Percentiles rank a stretch among this genome's conserved stretches.
Conservation (phyloP, 1,140 invertebrate species). For the Vollenhovia emeryi region DNA sequence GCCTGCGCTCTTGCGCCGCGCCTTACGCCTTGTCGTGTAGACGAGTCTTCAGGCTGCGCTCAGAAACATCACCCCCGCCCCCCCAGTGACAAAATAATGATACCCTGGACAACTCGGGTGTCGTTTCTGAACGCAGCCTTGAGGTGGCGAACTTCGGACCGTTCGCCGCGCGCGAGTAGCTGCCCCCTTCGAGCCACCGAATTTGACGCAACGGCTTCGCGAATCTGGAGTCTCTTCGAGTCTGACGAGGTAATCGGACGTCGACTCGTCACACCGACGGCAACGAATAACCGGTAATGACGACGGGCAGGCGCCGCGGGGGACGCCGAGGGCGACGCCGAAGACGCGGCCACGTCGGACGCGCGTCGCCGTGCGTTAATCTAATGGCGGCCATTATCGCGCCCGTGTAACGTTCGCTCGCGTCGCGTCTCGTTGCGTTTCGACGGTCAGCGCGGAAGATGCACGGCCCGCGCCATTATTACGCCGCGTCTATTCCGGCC, state of each 20-base stretch:
- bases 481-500: constrained; percentile 73
- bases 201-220: constrained; percentile 12
- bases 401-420: constrained; percentile 61
- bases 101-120: too few species aligned
- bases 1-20: too few species aligned
- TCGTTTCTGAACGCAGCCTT: too few species aligned
- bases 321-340: neutral
- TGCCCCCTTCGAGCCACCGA: neutral
- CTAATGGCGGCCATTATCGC: constrained; percentile 75
- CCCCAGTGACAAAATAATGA: too few species aligned
- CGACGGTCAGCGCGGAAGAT: constrained; percentile 71
- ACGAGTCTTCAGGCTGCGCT: too few species aligned
- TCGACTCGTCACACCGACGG: neutral
- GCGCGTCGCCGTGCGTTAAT: constrained; percentile 68
- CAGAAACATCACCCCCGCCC: too few species aligned
- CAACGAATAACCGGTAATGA: neutral
- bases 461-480: constrained; percentile 75
- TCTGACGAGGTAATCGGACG: neutral
- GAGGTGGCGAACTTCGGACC: neutral
- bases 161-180: neutral
- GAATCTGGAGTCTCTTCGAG: constrained; percentile 22
- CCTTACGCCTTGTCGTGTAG: too few species aligned
- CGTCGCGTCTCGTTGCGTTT: constrained; percentile 47
- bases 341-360: neutral
- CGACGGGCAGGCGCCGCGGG: too few species aligned